These are phyloP conservation scores for Coelopa pilipes DNA, from an alignment of 2,888 invertebrate species.

Conservation along the genomic window DNA sequence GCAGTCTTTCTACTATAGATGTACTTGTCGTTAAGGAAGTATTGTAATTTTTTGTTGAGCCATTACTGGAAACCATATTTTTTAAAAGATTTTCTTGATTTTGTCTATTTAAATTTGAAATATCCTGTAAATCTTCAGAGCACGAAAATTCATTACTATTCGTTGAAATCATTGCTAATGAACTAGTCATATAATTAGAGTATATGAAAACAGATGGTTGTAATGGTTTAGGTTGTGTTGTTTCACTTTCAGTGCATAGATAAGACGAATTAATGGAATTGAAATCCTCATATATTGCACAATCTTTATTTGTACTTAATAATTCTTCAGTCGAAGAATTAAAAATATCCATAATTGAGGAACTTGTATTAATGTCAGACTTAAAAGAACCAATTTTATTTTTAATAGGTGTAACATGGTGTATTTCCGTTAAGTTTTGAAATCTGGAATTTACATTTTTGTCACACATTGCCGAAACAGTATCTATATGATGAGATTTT, in stretches of 20 bases:
- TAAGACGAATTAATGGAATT: too few species aligned
- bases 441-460: not conserved
- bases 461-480: too few species aligned
- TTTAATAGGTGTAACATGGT: constrained; percentile 37
- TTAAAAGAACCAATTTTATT: constrained; percentile 23
- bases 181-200: constrained; percentile 61
- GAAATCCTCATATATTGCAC: constrained; percentile 12
- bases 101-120: constrained; percentile 47
- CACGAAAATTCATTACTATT: constrained; percentile 33
- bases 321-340: not conserved
- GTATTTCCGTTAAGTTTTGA: constrained; percentile 20
- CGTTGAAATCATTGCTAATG: constrained; percentile 42
- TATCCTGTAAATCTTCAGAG: constrained; percentile 34
- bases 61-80: constrained; percentile 32
- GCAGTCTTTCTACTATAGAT: constrained; percentile 45
- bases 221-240: constrained; percentile 56
- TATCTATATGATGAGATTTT: too few species aligned
- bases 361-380: constrained; percentile 34
- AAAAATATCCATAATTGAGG: constrained; percentile 34
- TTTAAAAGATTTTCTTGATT: constrained; percentile 58
- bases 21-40: constrained; percentile 20
- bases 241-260: constrained; percentile 36
- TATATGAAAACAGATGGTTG: constrained; percentile 64
- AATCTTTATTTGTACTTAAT: constrained; percentile 8
- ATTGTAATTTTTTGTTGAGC: constrained; percentile 37